These are phyloP conservation scores for Mastigias papua DNA, from an alignment of 30 jellyfish, hydroid and myxozoan species.

Conservation along the genomic window DNA sequence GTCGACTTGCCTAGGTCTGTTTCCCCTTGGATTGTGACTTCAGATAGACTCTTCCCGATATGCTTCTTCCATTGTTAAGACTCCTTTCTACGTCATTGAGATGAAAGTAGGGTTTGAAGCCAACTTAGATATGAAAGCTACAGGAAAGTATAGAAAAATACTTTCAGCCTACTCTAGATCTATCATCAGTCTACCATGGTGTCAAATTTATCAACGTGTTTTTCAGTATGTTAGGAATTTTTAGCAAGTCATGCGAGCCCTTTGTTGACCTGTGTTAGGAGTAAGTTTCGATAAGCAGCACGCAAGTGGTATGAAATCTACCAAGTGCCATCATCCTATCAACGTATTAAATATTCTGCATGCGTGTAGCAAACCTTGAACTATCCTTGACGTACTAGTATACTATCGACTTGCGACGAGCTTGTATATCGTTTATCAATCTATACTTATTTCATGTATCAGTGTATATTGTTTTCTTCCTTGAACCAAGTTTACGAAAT, in stretches of 20 bases:
- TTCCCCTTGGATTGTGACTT: background rate
- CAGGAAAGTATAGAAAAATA: background rate
- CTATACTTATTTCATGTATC: no score
- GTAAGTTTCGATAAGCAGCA: no score
- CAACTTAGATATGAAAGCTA: background rate
- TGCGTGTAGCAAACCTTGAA: no score
- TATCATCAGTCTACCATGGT: background rate
- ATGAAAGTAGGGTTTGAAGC: background rate
- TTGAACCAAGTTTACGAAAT: no score
- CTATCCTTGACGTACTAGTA: no score
- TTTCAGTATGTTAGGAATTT: background rate
- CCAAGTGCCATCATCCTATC: no score
- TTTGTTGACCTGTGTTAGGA: no score
- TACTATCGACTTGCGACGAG: no score
- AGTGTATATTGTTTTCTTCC: no score
- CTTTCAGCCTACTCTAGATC: background rate
- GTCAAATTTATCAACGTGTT: background rate
- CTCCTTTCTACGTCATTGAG: background rate
- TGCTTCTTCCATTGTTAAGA: background rate
- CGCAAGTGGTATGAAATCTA: no score
- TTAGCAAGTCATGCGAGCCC: background rate
- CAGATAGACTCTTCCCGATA: background rate
- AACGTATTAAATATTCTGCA: no score
- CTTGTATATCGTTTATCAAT: no score
- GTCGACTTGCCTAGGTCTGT: background rate